Evolutionary conservation across 2,888 invertebrate species (phyloP).

Genomic region (Allygus modestus): DNA sequence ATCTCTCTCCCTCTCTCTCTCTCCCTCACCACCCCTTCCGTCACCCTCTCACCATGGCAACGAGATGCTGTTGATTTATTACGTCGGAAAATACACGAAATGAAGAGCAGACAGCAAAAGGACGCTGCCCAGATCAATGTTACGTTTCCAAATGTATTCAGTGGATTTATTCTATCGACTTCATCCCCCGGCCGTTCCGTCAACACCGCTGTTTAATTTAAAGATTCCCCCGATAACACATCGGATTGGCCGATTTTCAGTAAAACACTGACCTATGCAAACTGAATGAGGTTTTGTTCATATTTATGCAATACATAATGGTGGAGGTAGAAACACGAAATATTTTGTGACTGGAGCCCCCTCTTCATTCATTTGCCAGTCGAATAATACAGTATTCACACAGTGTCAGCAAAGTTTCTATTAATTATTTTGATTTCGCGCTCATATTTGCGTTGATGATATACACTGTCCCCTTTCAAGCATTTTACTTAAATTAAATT

Average conservation of each 20-base stretch:
- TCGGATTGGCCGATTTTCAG: background rate
- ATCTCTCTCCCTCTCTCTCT: conserved; percentile 40
- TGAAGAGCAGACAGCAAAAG: conserved; percentile 59
- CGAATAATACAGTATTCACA: too few species aligned
- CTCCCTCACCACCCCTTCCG: conserved; percentile 32
- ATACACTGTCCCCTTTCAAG: too few species aligned
- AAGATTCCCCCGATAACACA: background rate
- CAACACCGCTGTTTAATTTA: conserved; percentile 43
- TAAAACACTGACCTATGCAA: background rate
- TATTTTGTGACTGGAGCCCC: too few species aligned
- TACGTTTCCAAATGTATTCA: conserved; percentile 53
- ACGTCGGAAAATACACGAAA: conserved; percentile 57
- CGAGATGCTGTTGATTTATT: conserved; percentile 61
- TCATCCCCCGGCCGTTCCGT: background rate
- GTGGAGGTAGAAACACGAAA: too few species aligned
- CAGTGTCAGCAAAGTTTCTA: too few species aligned
- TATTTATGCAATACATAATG: background rate
- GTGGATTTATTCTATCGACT: conserved; percentile 33
- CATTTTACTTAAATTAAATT: too few species aligned
- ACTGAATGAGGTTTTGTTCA: background rate
- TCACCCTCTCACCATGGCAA: conserved; percentile 60
- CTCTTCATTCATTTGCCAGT: background rate
- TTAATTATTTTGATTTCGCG: too few species aligned
- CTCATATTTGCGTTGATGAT: too few species aligned
- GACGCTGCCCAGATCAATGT: conserved; percentile 55